Conservation (phyloP, 35 echinoderm and acorn worm species). For the Heliocidaris tuberculata region DNA sequence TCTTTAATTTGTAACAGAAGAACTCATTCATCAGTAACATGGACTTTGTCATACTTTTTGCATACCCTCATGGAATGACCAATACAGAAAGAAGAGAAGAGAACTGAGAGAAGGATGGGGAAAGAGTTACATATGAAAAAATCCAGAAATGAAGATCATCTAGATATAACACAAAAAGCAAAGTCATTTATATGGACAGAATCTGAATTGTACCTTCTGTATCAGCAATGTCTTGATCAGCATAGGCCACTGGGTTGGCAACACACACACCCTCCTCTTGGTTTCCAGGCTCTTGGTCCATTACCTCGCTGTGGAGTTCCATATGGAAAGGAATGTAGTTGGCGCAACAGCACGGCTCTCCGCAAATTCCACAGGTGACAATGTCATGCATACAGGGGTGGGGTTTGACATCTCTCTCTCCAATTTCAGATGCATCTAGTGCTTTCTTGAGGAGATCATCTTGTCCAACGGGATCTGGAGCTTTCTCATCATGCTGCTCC, state of each 20-base stretch:
- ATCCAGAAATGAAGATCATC: too few relatives aligned
- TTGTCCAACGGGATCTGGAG: background rate
- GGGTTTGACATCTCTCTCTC: background rate
- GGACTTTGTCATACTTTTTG: too few relatives aligned
- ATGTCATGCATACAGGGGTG: background rate
- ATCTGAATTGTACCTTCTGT: background rate
- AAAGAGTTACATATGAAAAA: too few relatives aligned
- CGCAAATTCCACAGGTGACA: background rate
- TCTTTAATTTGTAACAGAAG: too few relatives aligned
- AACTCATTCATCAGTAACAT: too few relatives aligned
- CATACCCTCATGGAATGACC: too few relatives aligned
- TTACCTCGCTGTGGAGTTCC: background rate
- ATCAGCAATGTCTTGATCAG: background rate
- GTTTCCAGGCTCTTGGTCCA: background rate
- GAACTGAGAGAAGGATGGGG: too few relatives aligned
- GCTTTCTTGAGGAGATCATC: background rate
- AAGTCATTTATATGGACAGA: too few relatives aligned
- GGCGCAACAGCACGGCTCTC: background rate
- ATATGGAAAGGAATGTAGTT: constrained; percentile 13
- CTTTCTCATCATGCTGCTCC: background rate
- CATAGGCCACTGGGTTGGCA: background rate
- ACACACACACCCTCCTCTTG: background rate
- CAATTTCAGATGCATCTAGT: background rate
- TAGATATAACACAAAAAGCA: too few relatives aligned
- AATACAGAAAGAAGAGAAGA: too few relatives aligned